Evolutionary conservation across 2,113 vertebrate genomes (phyloP).

Genomic region (Terrapene triunguis): DNA sequence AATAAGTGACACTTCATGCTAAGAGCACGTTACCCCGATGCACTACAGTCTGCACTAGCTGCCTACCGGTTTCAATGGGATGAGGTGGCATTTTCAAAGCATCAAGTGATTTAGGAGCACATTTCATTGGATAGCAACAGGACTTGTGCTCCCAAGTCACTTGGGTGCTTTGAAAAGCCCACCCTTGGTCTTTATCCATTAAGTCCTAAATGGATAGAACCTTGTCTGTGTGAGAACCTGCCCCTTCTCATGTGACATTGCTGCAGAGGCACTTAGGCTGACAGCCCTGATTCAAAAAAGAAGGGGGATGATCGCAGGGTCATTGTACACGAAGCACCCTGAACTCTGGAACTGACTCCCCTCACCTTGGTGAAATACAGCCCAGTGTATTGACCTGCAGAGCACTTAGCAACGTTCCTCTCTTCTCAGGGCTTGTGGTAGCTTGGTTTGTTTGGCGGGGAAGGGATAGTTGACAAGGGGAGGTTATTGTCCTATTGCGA

Average conservation of each 20-base stretch:
- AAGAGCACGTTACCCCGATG: background rate
- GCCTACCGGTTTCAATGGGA: background rate
- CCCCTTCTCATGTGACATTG: background rate
- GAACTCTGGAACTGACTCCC: background rate
- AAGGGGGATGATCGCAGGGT: slow-evolving; percentile 53
- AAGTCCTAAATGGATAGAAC: background rate
- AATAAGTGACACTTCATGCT: background rate
- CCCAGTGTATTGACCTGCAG: slow-evolving; percentile 73
- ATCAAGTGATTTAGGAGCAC: background rate
- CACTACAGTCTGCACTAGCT: background rate
- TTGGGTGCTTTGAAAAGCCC: background rate
- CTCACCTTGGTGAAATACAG: background rate
- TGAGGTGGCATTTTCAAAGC: background rate
- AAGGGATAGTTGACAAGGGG: slow-evolving; percentile 63
- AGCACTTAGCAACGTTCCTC: slow-evolving; percentile 3
- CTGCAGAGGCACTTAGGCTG: background rate
- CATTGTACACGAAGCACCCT: slow-evolving; percentile 31
- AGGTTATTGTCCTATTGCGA: slow-evolving; percentile 65
- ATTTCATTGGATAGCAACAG: background rate
- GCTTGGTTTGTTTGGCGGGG: background rate
- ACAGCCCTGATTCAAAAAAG: slow-evolving; percentile 34
- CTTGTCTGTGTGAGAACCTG: slow-evolving; percentile 35
- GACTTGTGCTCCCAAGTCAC: background rate
- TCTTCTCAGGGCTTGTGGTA: background rate
- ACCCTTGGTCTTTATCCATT: background rate